Percentiles rank a stretch among this genome's conserved stretches.
phyloP scores from a whole-genome alignment of 2,888 invertebrate species.

The Norana najaformis region DNA sequence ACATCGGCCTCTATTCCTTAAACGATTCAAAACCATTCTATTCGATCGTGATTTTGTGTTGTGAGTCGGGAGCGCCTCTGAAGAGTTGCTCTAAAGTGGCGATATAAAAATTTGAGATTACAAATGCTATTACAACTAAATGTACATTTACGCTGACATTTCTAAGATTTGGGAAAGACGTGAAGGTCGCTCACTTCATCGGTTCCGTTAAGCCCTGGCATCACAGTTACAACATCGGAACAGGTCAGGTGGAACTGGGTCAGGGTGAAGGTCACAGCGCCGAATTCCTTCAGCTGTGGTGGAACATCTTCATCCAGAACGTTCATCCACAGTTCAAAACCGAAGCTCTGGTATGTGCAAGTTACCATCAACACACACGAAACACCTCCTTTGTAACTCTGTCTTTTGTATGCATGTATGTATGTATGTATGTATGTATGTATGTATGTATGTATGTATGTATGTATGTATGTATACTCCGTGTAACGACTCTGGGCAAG shows the following conservation, averaged over 20 bases:
- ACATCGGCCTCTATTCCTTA: too few species aligned
- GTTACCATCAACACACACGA: neutral
- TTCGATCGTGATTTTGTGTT: too few species aligned
- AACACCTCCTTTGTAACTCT: too few species aligned
- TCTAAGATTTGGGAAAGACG: conserved; percentile 81
- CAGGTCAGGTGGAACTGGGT: conserved; percentile 65
- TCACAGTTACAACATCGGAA: conserved; percentile 73
- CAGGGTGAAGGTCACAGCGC: conserved; percentile 25
- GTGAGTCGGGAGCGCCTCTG: too few species aligned
- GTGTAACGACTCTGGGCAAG: too few species aligned
- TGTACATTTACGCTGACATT: neutral
- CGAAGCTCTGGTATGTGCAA: neutral
- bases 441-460: too few species aligned
- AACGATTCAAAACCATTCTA: too few species aligned
- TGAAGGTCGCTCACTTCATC: conserved; percentile 97
- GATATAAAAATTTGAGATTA: neutral
- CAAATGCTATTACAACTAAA: too few species aligned
- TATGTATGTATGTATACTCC: too few species aligned
- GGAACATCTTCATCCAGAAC: conserved; percentile 23
- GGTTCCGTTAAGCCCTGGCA: conserved; percentile 93
- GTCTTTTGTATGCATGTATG: too few species aligned
- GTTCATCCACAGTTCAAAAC: conserved; percentile 19
- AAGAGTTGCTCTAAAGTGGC: neutral
- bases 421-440: too few species aligned
- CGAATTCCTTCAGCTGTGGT: conserved; percentile 27